Evolutionary conservation across 2,888 invertebrate genomes (phyloP), one percentile per base, ranked within the genome.

Genomic region (Sarcophaga variegata): DNA sequence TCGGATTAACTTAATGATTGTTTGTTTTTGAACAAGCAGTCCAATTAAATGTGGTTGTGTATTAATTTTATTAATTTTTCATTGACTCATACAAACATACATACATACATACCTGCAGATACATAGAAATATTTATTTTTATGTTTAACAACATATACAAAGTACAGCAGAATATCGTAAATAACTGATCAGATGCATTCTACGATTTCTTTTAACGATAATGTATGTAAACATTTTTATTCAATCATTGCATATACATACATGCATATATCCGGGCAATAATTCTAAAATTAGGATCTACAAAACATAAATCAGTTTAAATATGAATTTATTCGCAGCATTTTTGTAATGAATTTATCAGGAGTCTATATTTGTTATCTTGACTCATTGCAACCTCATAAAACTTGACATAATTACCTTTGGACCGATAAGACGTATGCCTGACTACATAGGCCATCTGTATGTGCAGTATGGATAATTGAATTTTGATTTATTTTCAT

Each of bases 401-500:
- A 71, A 71, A 77, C 47, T 82, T 77, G 82, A 82, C 82, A 72
- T 66, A 71, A 82, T 66, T 64, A 64, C 59, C 64, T 59, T n/a
- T 8, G 45, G 20, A 12, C 14, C 20, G 64, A 70, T 76, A 64
- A 66, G 17, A n/a, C 64, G 27, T 22, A 70, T 3, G 11, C 17
- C 59, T 17, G 10, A 22, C n/a, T 20, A 4, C 20, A 62, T 62
- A 22, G 54, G 37, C 37, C 37, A 37, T 37, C 54, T 54, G 14
- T 22, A 1, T 12, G 1, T 54, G 8, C 47, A 54, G 64, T 62
- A 62, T 60, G 60, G 62, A 60, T 82, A 84, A 84, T 87, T 84
- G 84, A 83, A 80, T 78, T 84, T 71, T 86, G 84, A 88, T 86
- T 88, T 80, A 88, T 86, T 47, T 37, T 49, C 20, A 25, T 20